Evolutionary conservation across 1,140 invertebrate species (phyloP).

Genomic region (Apocrypta bakeri): DNA sequence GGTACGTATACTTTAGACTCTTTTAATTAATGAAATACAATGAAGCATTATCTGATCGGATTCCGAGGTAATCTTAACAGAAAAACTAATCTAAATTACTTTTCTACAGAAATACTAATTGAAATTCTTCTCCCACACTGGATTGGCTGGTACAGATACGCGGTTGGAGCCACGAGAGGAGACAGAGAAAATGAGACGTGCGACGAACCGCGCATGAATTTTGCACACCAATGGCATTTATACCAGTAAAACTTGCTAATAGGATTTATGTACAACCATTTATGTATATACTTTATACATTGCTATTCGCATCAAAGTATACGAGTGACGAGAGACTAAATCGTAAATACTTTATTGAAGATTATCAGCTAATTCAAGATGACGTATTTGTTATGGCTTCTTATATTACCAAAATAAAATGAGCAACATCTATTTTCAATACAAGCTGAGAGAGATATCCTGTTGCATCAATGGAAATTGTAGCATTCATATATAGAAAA

Average conservation of each 20-base stretch:
- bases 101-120: slow-evolving; percentile 39
- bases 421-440: too few relatives aligned
- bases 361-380: too few relatives aligned
- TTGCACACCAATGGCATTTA: not conserved
- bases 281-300: too few relatives aligned
- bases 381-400: too few relatives aligned
- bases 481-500: too few relatives aligned
- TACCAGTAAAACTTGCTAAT: not conserved
- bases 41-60: slow-evolving; percentile 27
- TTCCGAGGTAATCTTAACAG: slow-evolving; percentile 20
- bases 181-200: not conserved
- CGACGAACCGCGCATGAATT: not conserved
- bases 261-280: slow-evolving; percentile 8
- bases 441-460: too few relatives aligned
- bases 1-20: not conserved
- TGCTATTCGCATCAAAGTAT: slow-evolving; percentile 4
- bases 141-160: not conserved
- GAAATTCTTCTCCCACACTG: slow-evolving; percentile 35
- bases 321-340: not conserved
- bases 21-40: slow-evolving; percentile 39
- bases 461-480: too few relatives aligned
- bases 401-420: too few relatives aligned
- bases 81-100: slow-evolving; percentile 39
- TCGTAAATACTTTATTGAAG: not conserved
- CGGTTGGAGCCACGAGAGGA: not conserved